Conservation (phyloP, 1,140 invertebrate genomes). For the Pseudomyrmex sp. region DNA sequence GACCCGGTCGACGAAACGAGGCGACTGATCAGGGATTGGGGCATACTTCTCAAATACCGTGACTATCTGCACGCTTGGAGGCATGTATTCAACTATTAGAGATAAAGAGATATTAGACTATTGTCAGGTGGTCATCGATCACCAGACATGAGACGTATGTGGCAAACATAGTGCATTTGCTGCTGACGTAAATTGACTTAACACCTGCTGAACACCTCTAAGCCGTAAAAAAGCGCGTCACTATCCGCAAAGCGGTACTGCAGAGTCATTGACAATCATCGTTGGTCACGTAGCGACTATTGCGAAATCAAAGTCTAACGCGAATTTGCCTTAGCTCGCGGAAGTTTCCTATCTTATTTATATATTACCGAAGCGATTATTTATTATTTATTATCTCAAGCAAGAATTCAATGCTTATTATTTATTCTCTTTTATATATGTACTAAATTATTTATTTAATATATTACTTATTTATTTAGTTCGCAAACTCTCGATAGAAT, state of each 20-base stretch:
- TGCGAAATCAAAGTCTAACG: neutral
- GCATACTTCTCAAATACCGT: slow-evolving; percentile 83
- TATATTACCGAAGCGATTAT: slow-evolving; percentile 46
- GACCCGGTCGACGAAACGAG: slow-evolving; percentile 81
- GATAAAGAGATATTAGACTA: neutral
- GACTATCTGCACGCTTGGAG: slow-evolving; percentile 83
- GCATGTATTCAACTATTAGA: slow-evolving; percentile 77
- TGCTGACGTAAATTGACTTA: slow-evolving; percentile 48
- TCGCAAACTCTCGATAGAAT: slow-evolving; percentile 23
- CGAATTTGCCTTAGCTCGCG: neutral
- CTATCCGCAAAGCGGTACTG: slow-evolving; percentile 11
- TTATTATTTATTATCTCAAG: slow-evolving; percentile 42
- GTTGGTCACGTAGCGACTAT: slow-evolving; percentile 32
- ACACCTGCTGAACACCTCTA: slow-evolving; percentile 7
- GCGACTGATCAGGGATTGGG: slow-evolving; percentile 83
- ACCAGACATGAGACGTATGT: neutral
- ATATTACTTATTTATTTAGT: slow-evolving; percentile 65
- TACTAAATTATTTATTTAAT: slow-evolving; percentile 60
- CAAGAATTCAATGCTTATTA: slow-evolving; percentile 47
- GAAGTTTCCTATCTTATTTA: slow-evolving; percentile 61
- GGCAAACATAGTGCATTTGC: neutral
- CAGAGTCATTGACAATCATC: slow-evolving; percentile 49
- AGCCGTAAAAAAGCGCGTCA: slow-evolving; percentile 7
- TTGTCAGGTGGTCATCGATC: slow-evolving; percentile 6
- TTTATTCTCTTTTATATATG: slow-evolving; percentile 58